A percentile compares a stretch with the other conserved stretches of the same genome.
These are phyloP conservation scores for Drosophila ficusphila DNA, from an alignment of 1,140 invertebrate genomes.

Conservation along the genomic window DNA sequence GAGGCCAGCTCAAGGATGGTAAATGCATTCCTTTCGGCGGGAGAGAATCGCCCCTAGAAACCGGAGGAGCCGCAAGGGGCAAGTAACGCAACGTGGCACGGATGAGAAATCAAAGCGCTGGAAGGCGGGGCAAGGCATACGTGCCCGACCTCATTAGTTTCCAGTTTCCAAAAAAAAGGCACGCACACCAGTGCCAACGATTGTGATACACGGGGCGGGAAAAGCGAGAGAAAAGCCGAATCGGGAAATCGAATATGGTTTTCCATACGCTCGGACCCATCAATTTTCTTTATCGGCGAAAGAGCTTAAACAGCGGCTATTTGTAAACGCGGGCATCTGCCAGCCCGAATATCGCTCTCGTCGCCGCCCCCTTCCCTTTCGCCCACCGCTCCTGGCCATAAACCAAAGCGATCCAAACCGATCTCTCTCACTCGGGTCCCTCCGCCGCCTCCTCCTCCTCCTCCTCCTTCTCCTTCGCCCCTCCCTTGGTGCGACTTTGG, in stretches of 20 bases:
- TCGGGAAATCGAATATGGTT: conserved; percentile 22
- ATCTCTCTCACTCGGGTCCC: conserved; percentile 29
- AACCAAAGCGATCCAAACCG: conserved; percentile 41
- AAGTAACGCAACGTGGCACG: conserved; percentile 40
- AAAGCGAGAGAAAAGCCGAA: conserved; percentile 20
- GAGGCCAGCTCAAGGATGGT: neutral
- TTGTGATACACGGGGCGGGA: neutral
- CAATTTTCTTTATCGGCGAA: conserved; percentile 51
- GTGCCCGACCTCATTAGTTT: conserved; percentile 71
- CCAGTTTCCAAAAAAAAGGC: conserved; percentile 58
- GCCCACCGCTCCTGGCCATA: conserved; percentile 31
- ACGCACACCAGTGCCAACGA: conserved; percentile 12
- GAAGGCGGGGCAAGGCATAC: conserved; percentile 23
- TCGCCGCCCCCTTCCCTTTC: neutral
- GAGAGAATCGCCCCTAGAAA: too few species aligned
- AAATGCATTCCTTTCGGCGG: neutral
- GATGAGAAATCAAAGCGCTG: neutral
- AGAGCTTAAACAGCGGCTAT: conserved; percentile 59
- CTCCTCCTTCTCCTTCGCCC: neutral
- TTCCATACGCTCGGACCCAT: conserved; percentile 27
- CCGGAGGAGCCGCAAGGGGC: too few species aligned
- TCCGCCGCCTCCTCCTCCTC: neutral
- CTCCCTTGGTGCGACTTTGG: conserved; percentile 30
- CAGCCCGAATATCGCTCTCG: conserved; percentile 5
- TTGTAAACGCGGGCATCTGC: conserved; percentile 33